These are phyloP conservation scores for Parapsyche elsis DNA, from an alignment of 1,140 invertebrate species.

Conservation along the genomic window DNA sequence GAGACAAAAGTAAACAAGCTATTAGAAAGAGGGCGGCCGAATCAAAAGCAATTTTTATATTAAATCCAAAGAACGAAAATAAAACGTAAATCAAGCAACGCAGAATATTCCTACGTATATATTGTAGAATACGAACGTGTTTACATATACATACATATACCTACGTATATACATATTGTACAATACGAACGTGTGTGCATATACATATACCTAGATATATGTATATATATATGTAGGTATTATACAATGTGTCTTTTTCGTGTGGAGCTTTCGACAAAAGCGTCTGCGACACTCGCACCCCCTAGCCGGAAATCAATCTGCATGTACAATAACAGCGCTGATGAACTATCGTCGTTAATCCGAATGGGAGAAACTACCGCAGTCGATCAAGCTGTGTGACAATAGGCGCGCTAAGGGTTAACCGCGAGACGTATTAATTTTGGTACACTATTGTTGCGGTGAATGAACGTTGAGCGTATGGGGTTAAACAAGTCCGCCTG, in stretches of 20 bases:
- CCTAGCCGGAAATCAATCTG: neutral
- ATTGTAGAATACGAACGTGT: too few relatives aligned
- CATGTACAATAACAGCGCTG: neutral
- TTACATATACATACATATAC: neutral
- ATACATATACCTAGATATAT: neutral
- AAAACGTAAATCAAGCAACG: too few relatives aligned
- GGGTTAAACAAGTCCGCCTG: neutral
- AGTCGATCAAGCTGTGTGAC: neutral
- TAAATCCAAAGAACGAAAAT: slow-evolving; percentile 23
- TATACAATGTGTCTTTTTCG: neutral
- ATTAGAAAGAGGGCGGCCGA: slow-evolving; percentile 35
- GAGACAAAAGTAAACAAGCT: slow-evolving; percentile 46
- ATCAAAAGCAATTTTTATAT: slow-evolving; percentile 45
- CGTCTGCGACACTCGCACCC: neutral
- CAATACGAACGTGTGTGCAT: neutral
- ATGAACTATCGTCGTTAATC: slow-evolving; percentile 5
- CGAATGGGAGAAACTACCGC: neutral
- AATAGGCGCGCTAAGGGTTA: neutral
- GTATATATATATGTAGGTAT: neutral
- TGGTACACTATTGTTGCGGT: neutral
- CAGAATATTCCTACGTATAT: too few relatives aligned
- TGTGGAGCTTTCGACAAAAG: neutral
- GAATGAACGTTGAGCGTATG: neutral
- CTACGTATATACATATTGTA: neutral
- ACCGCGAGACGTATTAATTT: neutral